Evolutionary conservation across 2,113 vertebrate species (phyloP), one percentile per base, ranked within the genome.

Genomic region (Chinchilla lanigera): DNA sequence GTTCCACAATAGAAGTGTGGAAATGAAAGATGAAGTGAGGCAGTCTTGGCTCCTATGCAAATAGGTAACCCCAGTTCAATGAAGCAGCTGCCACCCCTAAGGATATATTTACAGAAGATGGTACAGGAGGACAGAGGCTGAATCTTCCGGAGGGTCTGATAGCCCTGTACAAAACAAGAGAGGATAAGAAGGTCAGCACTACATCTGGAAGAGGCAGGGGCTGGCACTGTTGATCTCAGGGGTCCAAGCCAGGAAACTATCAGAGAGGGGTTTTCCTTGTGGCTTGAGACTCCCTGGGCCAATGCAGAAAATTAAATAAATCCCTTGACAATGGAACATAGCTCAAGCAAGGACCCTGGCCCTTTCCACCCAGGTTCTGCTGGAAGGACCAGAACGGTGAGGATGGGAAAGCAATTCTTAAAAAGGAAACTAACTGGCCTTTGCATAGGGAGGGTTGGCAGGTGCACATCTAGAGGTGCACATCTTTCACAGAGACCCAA

Each of bases 201-300:
- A 35, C 58, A 16, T 12, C 1, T 24, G n/a, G 12, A 44, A 0
- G 1, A 28, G 7, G 14, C 14, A 14, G 7, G 9, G 14, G 0
- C 92, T 67, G 7, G 52, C 4, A 17, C 0, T 8, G 10, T 38
- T 78, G 52, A 52, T 47, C 47, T 41, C 73, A 44, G 22, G 26
- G 22, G 28, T 65, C 54, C 22, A 17, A 44, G 56, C 4, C 54
- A 89, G 22, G 8, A 95, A 50, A 33, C 33, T 8, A 50, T 22
- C 60, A 44, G 13, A 89, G 78, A 61, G 2, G 33, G 52, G 10
- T 67, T 84, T 95, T 63, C 52, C 71, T 88, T 90, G 41, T 16
- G 38, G 0, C 67, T 28, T 89, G 58, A 92, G 61, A 61, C 12
- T 58, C 73, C 47, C 56, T 75, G 47, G 7, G 35, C 73, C 71